Evolutionary conservation across 2,888 invertebrate species (phyloP).

Genomic region (Scaptomyza caliginosa): DNA sequence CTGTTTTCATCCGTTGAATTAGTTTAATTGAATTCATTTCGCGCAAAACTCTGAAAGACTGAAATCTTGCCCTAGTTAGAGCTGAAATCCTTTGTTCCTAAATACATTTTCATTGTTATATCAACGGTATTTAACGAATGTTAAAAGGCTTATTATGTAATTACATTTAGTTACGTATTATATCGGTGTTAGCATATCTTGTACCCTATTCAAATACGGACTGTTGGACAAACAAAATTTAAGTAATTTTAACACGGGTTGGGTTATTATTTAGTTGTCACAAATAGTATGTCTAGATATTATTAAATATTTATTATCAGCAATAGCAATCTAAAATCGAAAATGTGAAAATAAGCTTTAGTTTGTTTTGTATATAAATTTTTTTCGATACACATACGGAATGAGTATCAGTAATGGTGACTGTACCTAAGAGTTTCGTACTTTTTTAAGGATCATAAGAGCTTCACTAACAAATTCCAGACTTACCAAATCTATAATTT

Average conservation of each 20-base stretch:
- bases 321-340: not conserved
- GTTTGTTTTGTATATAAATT: not conserved
- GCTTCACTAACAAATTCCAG: not conserved
- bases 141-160: slow-evolving; percentile 49
- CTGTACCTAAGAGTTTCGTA: not conserved
- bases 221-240: not conserved
- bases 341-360: not conserved
- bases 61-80: not conserved
- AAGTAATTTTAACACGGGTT: too few species aligned
- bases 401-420: not conserved
- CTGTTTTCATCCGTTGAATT: slow-evolving; percentile 15
- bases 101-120: not conserved
- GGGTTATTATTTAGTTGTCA: too few species aligned
- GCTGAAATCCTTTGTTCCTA: not conserved
- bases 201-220: not conserved
- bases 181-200: not conserved
- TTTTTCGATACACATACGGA: not conserved
- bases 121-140: slow-evolving; percentile 9
- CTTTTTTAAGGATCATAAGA: not conserved
- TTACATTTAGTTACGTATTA: slow-evolving; percentile 34
- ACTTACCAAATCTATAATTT: not conserved
- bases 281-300: not conserved
- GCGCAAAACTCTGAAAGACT: not conserved
- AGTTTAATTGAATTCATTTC: slow-evolving; percentile 24
- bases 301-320: not conserved